These are phyloP conservation scores for Idaea straminata DNA, from an alignment of 2,888 invertebrate species.

Conservation along the genomic window DNA sequence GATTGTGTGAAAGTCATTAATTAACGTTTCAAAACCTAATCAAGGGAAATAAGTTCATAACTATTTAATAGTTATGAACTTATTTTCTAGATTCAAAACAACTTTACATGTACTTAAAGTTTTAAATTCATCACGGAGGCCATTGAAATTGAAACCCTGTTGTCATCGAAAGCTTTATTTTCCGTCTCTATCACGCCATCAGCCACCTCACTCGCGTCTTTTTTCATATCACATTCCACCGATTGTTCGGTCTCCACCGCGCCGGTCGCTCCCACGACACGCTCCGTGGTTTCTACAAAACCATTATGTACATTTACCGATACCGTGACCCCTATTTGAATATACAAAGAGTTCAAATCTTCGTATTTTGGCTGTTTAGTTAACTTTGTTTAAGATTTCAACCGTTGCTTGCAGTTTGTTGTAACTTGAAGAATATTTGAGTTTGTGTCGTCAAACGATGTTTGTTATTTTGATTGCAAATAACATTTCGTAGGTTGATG, in stretches of 20 bases:
- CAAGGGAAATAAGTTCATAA: no score
- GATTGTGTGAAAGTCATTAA: no score
- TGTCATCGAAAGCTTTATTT: constrained; percentile 42
- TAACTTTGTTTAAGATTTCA: constrained; percentile 24
- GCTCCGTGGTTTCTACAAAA: constrained; percentile 44
- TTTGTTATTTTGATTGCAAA: constrained; percentile 5
- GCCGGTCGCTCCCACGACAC: constrained; percentile 66
- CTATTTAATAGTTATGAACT: no score
- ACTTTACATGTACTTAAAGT: background rate
- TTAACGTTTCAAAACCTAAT: no score
- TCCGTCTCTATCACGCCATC: background rate
- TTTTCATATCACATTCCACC: constrained; percentile 66
- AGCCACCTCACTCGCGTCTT: constrained; percentile 37
- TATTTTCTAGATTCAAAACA: no score
- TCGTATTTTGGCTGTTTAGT: constrained; percentile 7
- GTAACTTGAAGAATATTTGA: constrained; percentile 16
- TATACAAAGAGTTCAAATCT: constrained; percentile 30
- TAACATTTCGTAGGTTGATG: background rate
- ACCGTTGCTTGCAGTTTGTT: constrained; percentile 26
- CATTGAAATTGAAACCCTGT: background rate
- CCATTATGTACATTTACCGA: constrained; percentile 26
- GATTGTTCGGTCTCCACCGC: constrained; percentile 67
- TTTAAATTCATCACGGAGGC: background rate
- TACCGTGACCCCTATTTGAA: constrained; percentile 36
- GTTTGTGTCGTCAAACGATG: constrained; percentile 17